A percentile compares a stretch with the other conserved stretches of the same genome.
Conservation (phyloP, 2,113 vertebrate species). For the Passer montanus region DNA sequence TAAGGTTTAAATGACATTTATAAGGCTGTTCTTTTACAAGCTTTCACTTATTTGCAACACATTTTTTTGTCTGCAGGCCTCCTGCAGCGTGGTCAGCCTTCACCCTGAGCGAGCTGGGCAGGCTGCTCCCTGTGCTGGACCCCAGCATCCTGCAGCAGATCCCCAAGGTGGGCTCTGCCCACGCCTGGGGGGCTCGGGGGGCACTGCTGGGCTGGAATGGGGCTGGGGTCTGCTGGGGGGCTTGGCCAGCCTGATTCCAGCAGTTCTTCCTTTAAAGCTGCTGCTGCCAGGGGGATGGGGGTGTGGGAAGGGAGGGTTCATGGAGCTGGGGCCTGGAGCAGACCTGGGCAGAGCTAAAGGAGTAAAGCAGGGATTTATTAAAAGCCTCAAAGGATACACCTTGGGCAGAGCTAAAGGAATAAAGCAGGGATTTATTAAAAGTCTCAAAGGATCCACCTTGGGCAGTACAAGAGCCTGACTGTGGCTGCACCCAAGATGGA, state of each 20-base stretch:
- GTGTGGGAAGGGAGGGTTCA: not conserved
- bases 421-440: not conserved
- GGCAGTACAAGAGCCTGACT: not conserved
- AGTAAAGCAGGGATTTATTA: not conserved
- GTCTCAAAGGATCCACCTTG: not conserved
- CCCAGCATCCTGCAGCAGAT: conserved; percentile 10
- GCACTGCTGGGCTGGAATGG: too few species aligned
- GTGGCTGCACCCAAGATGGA: not conserved
- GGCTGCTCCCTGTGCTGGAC: conserved; percentile 6
- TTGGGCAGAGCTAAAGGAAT: not conserved
- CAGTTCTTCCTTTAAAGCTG: not conserved
- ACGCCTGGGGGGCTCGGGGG: not conserved
- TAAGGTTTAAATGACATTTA: not conserved
- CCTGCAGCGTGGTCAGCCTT: conserved; percentile 50
- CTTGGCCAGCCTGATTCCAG: not conserved
- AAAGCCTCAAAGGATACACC: not conserved
- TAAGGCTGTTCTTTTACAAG: not conserved
- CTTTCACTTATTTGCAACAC: not conserved
- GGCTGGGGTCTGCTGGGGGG: not conserved
- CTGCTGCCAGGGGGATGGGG: not conserved
- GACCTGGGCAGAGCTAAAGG: not conserved
- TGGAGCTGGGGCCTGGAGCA: not conserved
- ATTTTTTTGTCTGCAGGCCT: not conserved
- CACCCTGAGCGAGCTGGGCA: conserved; percentile 35
- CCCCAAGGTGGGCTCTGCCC: conserved; percentile 24